Percentiles rank a stretch among this genome's conserved stretches.
Evolutionary conservation across 2,113 vertebrate species (phyloP).

Genomic region (Kryptolebias marmoratus): DNA sequence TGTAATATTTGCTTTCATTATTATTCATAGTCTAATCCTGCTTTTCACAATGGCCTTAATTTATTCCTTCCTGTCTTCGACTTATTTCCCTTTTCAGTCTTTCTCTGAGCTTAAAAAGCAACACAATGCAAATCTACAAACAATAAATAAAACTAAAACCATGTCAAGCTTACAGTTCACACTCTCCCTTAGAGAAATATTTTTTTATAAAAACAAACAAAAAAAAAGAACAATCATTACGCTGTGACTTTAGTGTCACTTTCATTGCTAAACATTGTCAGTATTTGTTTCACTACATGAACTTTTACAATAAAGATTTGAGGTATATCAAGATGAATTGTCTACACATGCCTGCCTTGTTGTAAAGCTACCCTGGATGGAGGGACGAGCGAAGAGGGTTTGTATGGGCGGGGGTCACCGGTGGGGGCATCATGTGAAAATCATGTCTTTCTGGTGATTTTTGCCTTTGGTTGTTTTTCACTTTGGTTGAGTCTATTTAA

Average conservation of each 20-base stretch:
- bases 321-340: conserved; percentile 99
- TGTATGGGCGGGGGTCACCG: conserved; percentile 46
- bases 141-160: conserved; percentile 33
- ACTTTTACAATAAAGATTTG: conserved; percentile 99
- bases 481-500: conserved; percentile 3
- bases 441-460: conserved; percentile 18
- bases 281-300: conserved; percentile 87
- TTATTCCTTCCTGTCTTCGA: too few species aligned
- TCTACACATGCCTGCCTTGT: conserved; percentile 91
- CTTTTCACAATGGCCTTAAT: too few species aligned
- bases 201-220: conserved; percentile 18
- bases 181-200: conserved; percentile 15
- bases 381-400: conserved; percentile 64
- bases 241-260: conserved; percentile 81
- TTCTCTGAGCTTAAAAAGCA: conserved; percentile 17
- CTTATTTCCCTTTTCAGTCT: too few species aligned
- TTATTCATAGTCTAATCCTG: background rate
- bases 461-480: background rate
- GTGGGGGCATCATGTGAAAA: conserved; percentile 35
- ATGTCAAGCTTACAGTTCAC: conserved; percentile 40
- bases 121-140: conserved; percentile 59
- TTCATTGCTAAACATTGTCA: conserved; percentile 77
- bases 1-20: background rate
- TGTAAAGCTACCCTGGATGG: conserved; percentile 82
- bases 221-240: conserved; percentile 81